A percentile compares a stretch with the other conserved stretches of the same genome.
Conservation (phyloP, 2,797 vertebrate genomes). For the Cryptoprocta ferox region DNA sequence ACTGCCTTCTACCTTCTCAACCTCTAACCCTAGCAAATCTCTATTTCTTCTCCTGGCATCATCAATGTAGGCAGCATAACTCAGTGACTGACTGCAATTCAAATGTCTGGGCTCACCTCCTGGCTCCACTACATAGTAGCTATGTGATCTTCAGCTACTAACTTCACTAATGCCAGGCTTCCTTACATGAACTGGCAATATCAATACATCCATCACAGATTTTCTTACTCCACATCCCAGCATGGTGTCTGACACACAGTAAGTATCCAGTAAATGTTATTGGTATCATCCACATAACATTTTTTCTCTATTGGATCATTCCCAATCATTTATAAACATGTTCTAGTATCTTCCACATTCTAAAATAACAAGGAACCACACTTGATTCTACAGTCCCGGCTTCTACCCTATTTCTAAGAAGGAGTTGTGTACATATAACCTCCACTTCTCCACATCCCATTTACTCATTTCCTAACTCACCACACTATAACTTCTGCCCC, state of each 20-base stretch:
- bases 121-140: not conserved
- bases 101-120: not conserved
- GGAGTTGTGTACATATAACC: not conserved
- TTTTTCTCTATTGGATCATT: constrained; percentile 14
- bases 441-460: not conserved
- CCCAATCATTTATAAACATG: not conserved
- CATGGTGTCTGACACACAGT: not conserved
- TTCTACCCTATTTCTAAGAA: not conserved
- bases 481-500: not conserved
- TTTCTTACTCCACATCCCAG: not conserved
- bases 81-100: not conserved
- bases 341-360: not conserved
- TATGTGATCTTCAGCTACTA: not conserved
- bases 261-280: not conserved
- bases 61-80: not conserved
- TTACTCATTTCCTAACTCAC: not conserved
- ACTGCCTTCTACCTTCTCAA: not conserved
- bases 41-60: not conserved
- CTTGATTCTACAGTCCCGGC: not conserved
- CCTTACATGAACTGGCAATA: not conserved
- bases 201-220: not conserved
- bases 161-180: not conserved
- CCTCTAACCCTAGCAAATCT: not conserved
- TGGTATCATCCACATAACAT: not conserved
- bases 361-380: not conserved